Evolutionary conservation across 2,888 invertebrate species (phyloP), one percentile per base, ranked within the genome.

Genomic region (Zygogramma bicolorata): DNA sequence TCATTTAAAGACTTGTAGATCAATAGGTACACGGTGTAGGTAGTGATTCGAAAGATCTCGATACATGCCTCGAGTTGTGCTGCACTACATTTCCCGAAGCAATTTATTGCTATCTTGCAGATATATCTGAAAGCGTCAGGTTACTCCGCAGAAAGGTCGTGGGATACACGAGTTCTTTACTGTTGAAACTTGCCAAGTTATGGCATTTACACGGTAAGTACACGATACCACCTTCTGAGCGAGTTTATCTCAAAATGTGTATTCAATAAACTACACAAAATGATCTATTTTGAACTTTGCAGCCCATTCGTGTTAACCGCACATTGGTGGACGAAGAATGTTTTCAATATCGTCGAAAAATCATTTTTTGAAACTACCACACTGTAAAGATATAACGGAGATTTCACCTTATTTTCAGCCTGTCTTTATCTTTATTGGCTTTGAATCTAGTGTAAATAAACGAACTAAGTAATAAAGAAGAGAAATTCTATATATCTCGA

Each of bases 1-100:
- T 53, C 53, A 53, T 53, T 53, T 53, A 53, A 27, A 53, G 25
- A 53, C 53, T 6, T 13, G 53, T 53, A 53, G 25, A 53, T 53
- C 53, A 53, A 53, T 53, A 25, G 53, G 25, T 53, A 15, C 15
- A 27, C 27, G 25, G 53, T 53, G 18, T 25, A 53, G 53, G 53
- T 53, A 53, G 53, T 53, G 53, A 46, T 46, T 46, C 20, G 20
- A 46, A 46, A 46, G 46, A 46, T 46, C 46, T 15, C 46, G 18
- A 20, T 46, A 46, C 46, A 46, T 53, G 53, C 25, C 27, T 53
- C 27, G 53, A 25, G 53, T 22, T 53, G 27, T 53, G 53, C 53
- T 53, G 53, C 53, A 53, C 53, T 8, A 53, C 27, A 53, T 53
- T 53, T 53, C n/a, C 53, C 15, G 27, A 7, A 5, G 27, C 53